Evolutionary conservation across 1,140 invertebrate species (phyloP), one percentile per base, ranked within the genome.

Genomic region (Phymorhynchus buccinoides): DNA sequence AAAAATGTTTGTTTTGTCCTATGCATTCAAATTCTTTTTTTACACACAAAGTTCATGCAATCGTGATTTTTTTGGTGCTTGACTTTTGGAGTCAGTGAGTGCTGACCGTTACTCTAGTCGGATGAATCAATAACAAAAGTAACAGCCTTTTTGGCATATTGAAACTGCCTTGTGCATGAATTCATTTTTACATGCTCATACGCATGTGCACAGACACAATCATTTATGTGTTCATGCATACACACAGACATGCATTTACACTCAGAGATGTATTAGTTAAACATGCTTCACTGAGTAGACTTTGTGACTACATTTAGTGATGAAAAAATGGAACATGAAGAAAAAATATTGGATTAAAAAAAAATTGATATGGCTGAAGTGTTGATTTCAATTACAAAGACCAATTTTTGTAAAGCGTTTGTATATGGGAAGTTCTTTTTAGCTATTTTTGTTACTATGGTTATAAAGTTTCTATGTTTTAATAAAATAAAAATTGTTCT

Each of bases 391-490:
- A 62, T 80, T 78, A 84, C 85, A 77, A 84, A 87, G 89, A 88
- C 88, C 88, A 90, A 88, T 89, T 90, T 89, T 90, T 88, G 89
- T 89, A 87, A 84, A 87, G 86, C 89, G 89, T 89, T 89, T 90
- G 89, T 90, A 90, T 88, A 89, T 89, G 89, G 89, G 89, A 87
- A 89, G 89, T 90, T 90, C 87, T 89, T 85, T 87, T 89, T 89
- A 88, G 87, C 88, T 89, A 85, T 89, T 89, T 90, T 89, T 81
- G 88, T 89, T 86, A 82, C 62, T 79, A 87, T 85, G 87, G 88
- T 89, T 86, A 84, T 86, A 88, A 88, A 87, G 87, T 90, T 89
- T 90, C 87, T 90, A 89, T 90, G 89, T 90, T 90, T 89, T 90
- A 88, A 90, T 88, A 87, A 90, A 89, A 90, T 84, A 77, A 86